Percentiles rank a stretch among this genome's conserved stretches.
Evolutionary conservation across 2,888 invertebrate species (phyloP).

Genomic region (Ariolimax columbianus): DNA sequence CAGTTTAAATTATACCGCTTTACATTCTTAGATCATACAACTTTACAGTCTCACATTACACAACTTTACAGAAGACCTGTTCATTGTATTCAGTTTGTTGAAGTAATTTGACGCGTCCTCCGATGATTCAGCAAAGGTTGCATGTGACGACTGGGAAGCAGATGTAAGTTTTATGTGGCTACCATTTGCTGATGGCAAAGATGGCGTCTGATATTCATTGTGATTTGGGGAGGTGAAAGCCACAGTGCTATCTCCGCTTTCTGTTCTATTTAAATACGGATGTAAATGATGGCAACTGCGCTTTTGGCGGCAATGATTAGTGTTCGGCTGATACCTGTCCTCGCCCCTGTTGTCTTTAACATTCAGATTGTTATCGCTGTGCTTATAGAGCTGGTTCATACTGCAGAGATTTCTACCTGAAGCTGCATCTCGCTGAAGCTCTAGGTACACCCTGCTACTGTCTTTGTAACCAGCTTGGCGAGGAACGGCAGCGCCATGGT

Average conservation of each 20-base stretch:
- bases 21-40: too few relatives aligned
- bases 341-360: neutral
- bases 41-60: too few relatives aligned
- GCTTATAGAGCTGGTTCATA: constrained; percentile 40
- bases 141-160: too few relatives aligned
- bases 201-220: neutral
- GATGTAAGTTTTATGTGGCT: neutral
- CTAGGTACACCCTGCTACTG: constrained; percentile 37
- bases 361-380: neutral
- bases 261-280: neutral
- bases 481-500: constrained; percentile 1
- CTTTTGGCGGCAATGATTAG: neutral
- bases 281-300: neutral
- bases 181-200: neutral
- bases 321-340: neutral
- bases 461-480: neutral
- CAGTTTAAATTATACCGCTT: too few relatives aligned
- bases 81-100: too few relatives aligned
- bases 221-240: neutral
- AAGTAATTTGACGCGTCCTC: too few relatives aligned
- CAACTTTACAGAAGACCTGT: too few relatives aligned
- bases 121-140: too few relatives aligned
- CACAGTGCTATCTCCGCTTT: neutral
- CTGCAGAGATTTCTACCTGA: neutral
- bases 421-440: constrained; percentile 30